Evolutionary conservation across 2,797 vertebrate species (phyloP).

Genomic region (Halcyon chelicuti): DNA sequence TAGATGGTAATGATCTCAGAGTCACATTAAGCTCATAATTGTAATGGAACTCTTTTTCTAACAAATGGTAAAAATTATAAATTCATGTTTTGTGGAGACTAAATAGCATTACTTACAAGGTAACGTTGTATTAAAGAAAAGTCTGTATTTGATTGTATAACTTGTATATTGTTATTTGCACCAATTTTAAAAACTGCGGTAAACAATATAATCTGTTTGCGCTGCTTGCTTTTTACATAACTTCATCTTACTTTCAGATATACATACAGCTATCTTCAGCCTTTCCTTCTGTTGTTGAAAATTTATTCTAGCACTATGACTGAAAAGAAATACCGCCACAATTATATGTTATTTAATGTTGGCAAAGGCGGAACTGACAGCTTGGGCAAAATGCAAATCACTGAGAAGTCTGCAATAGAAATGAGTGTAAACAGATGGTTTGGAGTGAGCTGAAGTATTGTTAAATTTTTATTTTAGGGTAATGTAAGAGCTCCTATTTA

Average conservation of each 20-base stretch:
- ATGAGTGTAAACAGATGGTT: constrained; percentile 74
- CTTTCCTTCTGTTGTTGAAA: neutral
- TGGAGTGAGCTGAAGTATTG: constrained; percentile 61
- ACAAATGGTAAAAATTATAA: neutral
- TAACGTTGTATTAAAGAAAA: neutral
- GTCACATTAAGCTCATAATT: neutral
- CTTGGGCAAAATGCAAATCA: constrained; percentile 71
- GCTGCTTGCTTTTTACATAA: neutral
- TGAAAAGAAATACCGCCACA: constrained; percentile 43
- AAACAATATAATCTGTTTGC: neutral
- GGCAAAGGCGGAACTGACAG: constrained; percentile 65
- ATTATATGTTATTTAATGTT: constrained; percentile 50
- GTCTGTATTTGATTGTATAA: neutral
- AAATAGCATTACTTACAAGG: neutral
- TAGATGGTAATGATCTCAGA: neutral
- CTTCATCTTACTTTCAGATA: neutral
- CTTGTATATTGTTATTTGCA: neutral
- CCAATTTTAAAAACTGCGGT: neutral
- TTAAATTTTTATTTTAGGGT: constrained; percentile 61
- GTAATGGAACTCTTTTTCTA: neutral
- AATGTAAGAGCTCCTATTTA: constrained; percentile 35
- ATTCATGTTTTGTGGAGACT: neutral
- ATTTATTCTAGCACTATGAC: constrained; percentile 16
- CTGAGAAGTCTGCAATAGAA: constrained; percentile 53
- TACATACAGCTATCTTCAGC: neutral